Evolutionary conservation across 2,888 invertebrate species (phyloP).

Genomic region (Seira ritae): DNA sequence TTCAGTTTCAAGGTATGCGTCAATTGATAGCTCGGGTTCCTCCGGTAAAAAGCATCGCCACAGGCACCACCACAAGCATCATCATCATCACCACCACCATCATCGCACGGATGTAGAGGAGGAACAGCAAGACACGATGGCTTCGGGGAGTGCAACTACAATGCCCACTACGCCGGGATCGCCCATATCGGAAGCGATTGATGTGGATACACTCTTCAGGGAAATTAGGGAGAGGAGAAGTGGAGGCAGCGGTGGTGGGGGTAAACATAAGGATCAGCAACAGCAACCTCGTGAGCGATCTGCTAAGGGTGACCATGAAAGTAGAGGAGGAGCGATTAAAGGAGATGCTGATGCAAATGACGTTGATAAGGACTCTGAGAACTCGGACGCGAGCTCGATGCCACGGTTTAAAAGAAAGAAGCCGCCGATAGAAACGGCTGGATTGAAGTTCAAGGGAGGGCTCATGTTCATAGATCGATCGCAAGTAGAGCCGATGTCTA

Average conservation of each 20-base stretch:
- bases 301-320: background rate
- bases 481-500: conserved; percentile 23
- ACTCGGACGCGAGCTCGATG: background rate
- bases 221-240: no score
- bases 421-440: background rate
- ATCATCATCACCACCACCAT: background rate
- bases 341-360: background rate
- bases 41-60: background rate
- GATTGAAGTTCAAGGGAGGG: conserved; percentile 20
- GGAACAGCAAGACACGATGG: no score
- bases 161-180: no score
- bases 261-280: background rate
- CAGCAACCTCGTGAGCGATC: background rate
- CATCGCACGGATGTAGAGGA: conserved; percentile 33
- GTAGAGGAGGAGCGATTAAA: background rate
- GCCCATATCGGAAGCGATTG: background rate
- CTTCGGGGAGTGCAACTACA: no score
- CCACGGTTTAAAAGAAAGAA: background rate
- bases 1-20: no score
- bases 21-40: no score
- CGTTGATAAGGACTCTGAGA: background rate
- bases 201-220: background rate
- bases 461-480: conserved; percentile 22
- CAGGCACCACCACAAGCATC: background rate
- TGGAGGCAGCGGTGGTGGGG: no score